Conservation (phyloP, 2,797 vertebrate genomes). For the Bovichtus variegatus region DNA sequence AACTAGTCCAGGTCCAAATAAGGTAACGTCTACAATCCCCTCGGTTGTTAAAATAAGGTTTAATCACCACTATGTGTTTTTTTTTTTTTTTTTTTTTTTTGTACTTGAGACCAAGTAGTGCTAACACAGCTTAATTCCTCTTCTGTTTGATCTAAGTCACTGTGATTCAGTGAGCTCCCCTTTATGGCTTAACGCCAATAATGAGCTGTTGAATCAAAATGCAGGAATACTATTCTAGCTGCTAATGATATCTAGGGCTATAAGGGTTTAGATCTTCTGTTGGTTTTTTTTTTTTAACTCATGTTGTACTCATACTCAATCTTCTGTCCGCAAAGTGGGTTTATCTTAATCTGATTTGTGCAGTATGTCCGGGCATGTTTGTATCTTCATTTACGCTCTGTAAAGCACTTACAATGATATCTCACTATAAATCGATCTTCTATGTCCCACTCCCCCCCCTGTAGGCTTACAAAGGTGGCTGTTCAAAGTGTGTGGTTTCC, state of each 20-base stretch:
- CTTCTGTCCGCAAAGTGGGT: not conserved
- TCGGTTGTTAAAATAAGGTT: constrained; percentile 44
- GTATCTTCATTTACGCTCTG: not conserved
- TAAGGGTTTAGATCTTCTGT: not conserved
- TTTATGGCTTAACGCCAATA: constrained; percentile 27
- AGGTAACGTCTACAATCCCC: constrained; percentile 39
- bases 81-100: constrained; percentile 21
- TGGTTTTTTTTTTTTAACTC: not conserved
- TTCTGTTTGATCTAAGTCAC: constrained; percentile 62
- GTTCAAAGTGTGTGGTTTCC: constrained; percentile 1
- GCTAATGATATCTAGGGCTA: not conserved
- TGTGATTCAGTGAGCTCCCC: constrained; percentile 21
- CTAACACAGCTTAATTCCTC: constrained; percentile 59
- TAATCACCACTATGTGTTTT: constrained; percentile 46
- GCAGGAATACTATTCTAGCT: not conserved
- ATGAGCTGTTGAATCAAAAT: constrained; percentile 36
- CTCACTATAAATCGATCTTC: not conserved
- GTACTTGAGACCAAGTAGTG: constrained; percentile 33
- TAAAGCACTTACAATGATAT: not conserved
- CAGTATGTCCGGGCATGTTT: not conserved
- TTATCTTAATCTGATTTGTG: not conserved
- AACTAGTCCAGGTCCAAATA: constrained; percentile 29
- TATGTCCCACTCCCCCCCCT: not conserved
- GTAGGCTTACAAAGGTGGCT: not conserved
- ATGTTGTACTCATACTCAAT: not conserved